Evolutionary conservation across 1,140 invertebrate species (phyloP).

Genomic region (Diorhabda carinulata): DNA sequence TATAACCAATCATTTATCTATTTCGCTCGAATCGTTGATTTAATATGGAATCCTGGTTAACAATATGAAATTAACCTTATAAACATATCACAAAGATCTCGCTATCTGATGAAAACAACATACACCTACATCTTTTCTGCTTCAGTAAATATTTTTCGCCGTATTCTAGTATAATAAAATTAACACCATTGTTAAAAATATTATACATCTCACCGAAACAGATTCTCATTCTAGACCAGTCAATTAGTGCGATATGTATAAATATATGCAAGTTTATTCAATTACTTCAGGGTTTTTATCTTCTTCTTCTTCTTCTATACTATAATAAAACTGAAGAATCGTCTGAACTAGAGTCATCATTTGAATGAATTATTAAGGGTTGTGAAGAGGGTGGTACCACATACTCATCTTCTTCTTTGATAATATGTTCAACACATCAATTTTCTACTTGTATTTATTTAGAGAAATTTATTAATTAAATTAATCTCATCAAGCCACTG

Average conservation of each 20-base stretch:
- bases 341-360: no score
- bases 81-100: neutral
- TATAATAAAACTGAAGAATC: no score
- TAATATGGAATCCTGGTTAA: neutral
- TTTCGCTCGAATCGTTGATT: neutral
- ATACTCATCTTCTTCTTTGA: no score
- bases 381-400: no score
- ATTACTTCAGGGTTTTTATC: no score
- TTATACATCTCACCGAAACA: neutral
- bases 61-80: neutral
- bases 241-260: neutral
- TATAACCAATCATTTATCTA: neutral
- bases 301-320: no score
- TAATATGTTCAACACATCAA: no score
- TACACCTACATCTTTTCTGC: neutral
- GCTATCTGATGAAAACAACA: neutral
- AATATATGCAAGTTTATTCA: no score
- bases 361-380: no score
- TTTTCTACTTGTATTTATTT: no score
- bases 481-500: no score
- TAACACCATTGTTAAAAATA: conserved; percentile 1
- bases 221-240: neutral
- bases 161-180: neutral
- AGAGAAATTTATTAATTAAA: no score
- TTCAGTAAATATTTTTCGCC: neutral